Evolutionary conservation across 2,113 vertebrate genomes (phyloP), one percentile per base, ranked within the genome.

Genomic region (Tragelaphus buxtoni): DNA sequence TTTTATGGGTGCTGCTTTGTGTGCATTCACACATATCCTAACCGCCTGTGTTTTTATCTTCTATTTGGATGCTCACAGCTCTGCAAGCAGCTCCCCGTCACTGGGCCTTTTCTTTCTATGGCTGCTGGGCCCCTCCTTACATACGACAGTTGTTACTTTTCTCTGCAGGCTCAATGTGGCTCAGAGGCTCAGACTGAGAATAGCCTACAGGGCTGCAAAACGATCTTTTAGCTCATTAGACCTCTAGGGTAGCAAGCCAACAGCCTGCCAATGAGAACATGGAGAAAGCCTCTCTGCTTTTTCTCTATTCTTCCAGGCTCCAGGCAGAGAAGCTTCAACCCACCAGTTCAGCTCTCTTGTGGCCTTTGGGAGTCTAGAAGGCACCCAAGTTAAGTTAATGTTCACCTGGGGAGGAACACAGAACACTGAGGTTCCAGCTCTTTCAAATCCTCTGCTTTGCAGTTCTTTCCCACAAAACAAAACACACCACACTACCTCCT

Each of bases 21-120:
- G 47, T 17, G 24, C 3, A 1, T 7, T 9, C 7, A 10, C 28
- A 42, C 49, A 42, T 0, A n/a, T 5, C 63, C 35, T 4, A 0
- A 26, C 16, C 77, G 1, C 26, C 49, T 58, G 39, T 5, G 35
- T 39, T 16, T 35, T 26, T 35, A 26, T 55, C 55, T 69, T 65
- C 26, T 61, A 7, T n/a, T 5, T 56, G 42, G 8, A 42, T 9
- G 51, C 69, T 79, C 22, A 26, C 0, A 12, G 49, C 32, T 51
- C 42, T 7, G 4, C 1, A n/a, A 83, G 56, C 30, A 30, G 35
- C 39, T 79, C 49, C 45, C 35, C 8, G 4, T 58, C 22, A 90
- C 58, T 2, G 10, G 79, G 49, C n/a, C 17, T 47, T 63, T 30
- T 5, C 56, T 42, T 93, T 85, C 87, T 86, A 42, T 72, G 35